Base-by-base conservation (phyloP, 2,888 invertebrate genomes). In the Hirtodrosophila confusa region DNA sequence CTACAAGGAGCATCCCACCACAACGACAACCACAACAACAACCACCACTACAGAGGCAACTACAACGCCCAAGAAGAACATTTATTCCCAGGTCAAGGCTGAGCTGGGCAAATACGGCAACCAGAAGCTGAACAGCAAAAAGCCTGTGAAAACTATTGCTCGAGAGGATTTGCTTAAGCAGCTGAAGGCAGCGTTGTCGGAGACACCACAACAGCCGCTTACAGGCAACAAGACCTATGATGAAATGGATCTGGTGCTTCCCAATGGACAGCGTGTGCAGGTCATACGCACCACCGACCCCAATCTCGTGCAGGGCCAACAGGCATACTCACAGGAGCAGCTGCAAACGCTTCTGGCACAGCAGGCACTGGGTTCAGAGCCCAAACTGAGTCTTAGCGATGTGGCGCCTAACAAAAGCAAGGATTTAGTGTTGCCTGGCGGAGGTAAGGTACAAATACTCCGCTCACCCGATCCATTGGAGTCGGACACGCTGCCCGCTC, bases 201-300 rank as follows among this genome's bases (percentile, higher is more conserved):
- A 95, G 87, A 93, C 94, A 27, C 93, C 94, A 0, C 92, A 92
- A n/a, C 93, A 94, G 80, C 94, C 94, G 39, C 93, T 94, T 53
- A 93, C 91, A 12, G 93, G 92, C 33, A 93, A 93, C 49, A 95
- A 94, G 87, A 95, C 95, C 71, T 94, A 94, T 58, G 93, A 95
- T 0, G 95, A 95, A 0, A 93, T 95, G 68, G 96, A 96, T 88
- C 93, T 96, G 49, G 93, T 95, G 6, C 88, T 96, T 45, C 93
- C 94, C 0, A 95, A 95, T 79, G 96, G 96, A 0, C 95, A 96
- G 89, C 95, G 94, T 78, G 94, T 95, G 11, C 95, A 96, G 91
- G 93, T 95, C 0, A 94, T 95, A 55, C 93, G 94, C 83, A 95
- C 95, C 0, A 93, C 93, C 0, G 95, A 95, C 89, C 95, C 95